These are phyloP conservation scores for Trimorus sp. DNA, from an alignment of 2,888 invertebrate genomes.

Conservation along the genomic window DNA sequence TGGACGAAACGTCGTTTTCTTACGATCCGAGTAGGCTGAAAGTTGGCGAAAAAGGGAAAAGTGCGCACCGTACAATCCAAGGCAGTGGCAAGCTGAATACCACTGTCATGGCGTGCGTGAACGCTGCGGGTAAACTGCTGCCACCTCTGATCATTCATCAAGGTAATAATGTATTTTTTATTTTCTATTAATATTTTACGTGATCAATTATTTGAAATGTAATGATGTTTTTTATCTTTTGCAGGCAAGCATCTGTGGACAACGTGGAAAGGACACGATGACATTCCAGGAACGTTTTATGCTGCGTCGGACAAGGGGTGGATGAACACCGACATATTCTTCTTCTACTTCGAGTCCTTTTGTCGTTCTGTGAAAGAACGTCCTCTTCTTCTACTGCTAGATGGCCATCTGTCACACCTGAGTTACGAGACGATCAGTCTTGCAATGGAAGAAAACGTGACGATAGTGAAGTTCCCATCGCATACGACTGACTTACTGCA, in stretches of 20 bases:
- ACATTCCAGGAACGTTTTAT: conserved; percentile 37
- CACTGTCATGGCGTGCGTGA: conserved; percentile 34
- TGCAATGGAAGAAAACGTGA: conserved; percentile 26
- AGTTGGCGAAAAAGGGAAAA: conserved; percentile 32
- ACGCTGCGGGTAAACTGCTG: conserved; percentile 35
- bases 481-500: conserved; percentile 36
- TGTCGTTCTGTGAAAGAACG: conserved; percentile 16
- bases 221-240: not conserved
- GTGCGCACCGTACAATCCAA: conserved; percentile 17
- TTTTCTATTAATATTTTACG: not conserved
- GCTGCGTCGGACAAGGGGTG: conserved; percentile 29
- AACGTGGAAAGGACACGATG: conserved; percentile 17
- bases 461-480: conserved; percentile 35
- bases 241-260: conserved; percentile 20
- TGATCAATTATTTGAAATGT: not conserved
- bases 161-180: no score
- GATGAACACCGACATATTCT: conserved; percentile 25
- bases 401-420: conserved; percentile 29
- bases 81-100: conserved; percentile 26
- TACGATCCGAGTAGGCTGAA: no score
- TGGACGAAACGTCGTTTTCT: no score
- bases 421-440: conserved; percentile 17
- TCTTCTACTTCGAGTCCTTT: conserved; percentile 17
- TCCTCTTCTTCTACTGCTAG: conserved; percentile 10
- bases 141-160: conserved; percentile 33